phyloP scores from a whole-genome alignment of 2,113 vertebrate species.

The Hystrix cristata region DNA sequence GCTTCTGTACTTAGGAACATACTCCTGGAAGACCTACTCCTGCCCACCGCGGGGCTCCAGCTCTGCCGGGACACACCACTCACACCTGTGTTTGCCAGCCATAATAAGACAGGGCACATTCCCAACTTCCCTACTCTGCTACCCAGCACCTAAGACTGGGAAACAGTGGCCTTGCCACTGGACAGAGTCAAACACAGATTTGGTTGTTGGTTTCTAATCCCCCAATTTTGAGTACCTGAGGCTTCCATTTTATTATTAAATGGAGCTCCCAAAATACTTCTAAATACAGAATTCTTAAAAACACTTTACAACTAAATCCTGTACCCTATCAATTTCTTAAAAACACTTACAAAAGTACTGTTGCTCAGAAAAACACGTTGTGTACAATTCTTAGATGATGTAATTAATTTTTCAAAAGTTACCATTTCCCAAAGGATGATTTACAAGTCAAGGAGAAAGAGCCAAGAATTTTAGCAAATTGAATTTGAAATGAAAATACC shows the following conservation, averaged over 20 bases:
- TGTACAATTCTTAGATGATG: neutral
- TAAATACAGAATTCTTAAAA: neutral
- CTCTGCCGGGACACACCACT: conserved; percentile 58
- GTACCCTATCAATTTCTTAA: neutral
- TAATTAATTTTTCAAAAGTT: neutral
- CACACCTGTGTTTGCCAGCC: neutral
- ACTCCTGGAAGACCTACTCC: neutral
- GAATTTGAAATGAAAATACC: neutral
- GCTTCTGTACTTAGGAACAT: conserved; percentile 39
- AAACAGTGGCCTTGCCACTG: neutral
- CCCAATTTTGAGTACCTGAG: neutral
- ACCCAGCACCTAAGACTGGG: neutral
- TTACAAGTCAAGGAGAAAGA: conserved; percentile 13
- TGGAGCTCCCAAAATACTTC: neutral
- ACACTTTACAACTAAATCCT: neutral
- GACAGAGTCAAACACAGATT: neutral
- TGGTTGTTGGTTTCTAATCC: neutral
- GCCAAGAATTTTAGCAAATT: neutral
- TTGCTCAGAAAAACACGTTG: conserved; percentile 3
- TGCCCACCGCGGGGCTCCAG: neutral
- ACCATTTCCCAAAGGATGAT: conserved; percentile 6
- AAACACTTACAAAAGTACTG: neutral
- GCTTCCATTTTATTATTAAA: neutral
- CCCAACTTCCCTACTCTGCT: neutral
- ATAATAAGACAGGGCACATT: rapidly evolving